These are phyloP conservation scores for western clawed frog (Xenopus tropicalis) DNA, from an alignment of 2,113 vertebrate genomes.

Conservation along the genomic window UCB_Xtro_10.0 CM004450.2:128820501-128821000, in stretches of 20 bases:
- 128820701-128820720: constrained; percentile 98
- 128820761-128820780: no score
- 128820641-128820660: constrained; percentile 82
- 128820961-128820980: no score
- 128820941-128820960: no score
- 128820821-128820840: no score
- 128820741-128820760: constrained; percentile 66
- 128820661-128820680: constrained; percentile 91
- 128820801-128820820: no score
- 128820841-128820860: no score
- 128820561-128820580: neutral
- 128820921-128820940: no score
- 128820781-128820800: no score
- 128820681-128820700: constrained; percentile 98
- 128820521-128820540: neutral
- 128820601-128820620: neutral
- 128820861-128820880: no score
- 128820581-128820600: neutral
- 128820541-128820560: neutral
- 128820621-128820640: neutral
- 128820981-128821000: no score
- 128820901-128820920: no score
- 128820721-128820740: constrained; percentile 93
- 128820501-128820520: neutral
- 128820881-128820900: no score